Evolutionary conservation across 2,113 vertebrate species (phyloP).

Genomic region (Myiagra hebetior): DNA sequence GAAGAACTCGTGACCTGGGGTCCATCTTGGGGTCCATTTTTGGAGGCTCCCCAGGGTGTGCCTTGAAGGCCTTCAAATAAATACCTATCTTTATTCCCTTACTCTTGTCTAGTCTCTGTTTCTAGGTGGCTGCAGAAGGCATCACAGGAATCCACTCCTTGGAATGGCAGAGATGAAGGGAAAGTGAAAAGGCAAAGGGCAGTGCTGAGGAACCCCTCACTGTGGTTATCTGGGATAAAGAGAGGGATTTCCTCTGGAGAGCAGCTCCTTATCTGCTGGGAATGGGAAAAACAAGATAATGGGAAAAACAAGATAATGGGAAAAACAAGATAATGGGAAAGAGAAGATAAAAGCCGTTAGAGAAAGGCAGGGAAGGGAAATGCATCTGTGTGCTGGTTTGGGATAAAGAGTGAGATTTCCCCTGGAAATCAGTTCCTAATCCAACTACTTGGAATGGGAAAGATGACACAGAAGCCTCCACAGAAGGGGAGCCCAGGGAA

Average conservation of each 20-base stretch:
- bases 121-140: no score
- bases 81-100: no score
- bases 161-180: background rate
- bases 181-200: no score
- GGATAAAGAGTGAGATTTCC: background rate
- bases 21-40: no score
- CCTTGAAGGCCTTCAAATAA: no score
- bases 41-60: no score
- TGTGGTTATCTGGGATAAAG: background rate
- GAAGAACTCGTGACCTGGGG: no score
- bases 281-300: rapidly evolving
- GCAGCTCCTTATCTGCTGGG: rapidly evolving
- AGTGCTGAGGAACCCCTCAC: rapidly evolving
- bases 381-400: rapidly evolving
- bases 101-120: no score
- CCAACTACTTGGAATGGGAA: background rate
- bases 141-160: background rate
- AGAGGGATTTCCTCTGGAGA: rapidly evolving
- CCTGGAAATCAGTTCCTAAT: background rate
- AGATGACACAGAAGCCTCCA: background rate
- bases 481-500: background rate
- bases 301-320: no score
- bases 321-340: no score
- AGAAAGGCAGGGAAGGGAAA: background rate
- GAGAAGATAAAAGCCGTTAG: rapidly evolving